Evolutionary conservation across 2,888 invertebrate species (phyloP).

Genomic region (Scaeva pyrastri): DNA sequence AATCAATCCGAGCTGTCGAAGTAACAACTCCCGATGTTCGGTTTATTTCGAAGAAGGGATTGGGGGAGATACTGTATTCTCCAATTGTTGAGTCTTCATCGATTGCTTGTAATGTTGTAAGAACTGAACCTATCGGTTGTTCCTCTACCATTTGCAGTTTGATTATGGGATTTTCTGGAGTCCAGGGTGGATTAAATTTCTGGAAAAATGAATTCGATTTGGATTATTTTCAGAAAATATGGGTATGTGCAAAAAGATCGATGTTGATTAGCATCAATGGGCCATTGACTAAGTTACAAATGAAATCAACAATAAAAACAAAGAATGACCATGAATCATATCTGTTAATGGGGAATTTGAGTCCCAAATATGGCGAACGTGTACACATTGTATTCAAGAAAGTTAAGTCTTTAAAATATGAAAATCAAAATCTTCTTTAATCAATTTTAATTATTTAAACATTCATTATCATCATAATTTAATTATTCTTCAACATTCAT

Average conservation of each 20-base stretch:
- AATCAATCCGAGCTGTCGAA: conserved; percentile 92
- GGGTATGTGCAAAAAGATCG: no score
- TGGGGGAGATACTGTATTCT: conserved; percentile 87
- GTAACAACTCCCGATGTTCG: conserved; percentile 91
- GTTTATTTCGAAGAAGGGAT: conserved; percentile 91
- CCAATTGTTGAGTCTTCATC: conserved; percentile 94
- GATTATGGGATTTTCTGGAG: conserved; percentile 87
- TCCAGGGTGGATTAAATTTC: conserved; percentile 91
- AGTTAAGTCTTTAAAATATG: no score
- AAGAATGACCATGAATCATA: no score
- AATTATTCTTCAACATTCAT: not conserved
- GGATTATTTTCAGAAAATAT: not conserved
- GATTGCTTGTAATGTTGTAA: conserved; percentile 90
- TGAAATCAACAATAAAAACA: no score
- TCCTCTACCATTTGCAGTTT: conserved; percentile 91
- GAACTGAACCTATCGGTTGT: conserved; percentile 90
- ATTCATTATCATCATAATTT: no score
- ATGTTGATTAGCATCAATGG: no score
- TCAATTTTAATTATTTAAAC: no score
- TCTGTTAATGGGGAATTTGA: no score
- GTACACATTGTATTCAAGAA: no score
- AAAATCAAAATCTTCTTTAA: no score
- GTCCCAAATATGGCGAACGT: no score
- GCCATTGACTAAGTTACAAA: no score
- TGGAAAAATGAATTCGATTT: conserved; percentile 78